phyloP scores from a whole-genome alignment of 2,888 invertebrate species.

The Anthoptus insignis region DNA sequence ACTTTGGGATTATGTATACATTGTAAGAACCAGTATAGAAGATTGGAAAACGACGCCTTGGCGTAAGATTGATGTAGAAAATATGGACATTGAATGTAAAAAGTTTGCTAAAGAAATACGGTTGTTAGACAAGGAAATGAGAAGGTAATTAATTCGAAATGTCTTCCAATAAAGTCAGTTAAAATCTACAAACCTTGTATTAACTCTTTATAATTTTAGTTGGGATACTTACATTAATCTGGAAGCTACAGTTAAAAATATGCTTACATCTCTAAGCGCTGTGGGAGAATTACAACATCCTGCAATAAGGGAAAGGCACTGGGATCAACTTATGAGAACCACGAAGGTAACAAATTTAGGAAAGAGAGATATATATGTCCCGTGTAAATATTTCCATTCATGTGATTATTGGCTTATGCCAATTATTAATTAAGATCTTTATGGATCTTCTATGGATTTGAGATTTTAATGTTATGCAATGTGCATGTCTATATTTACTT shows the following conservation, averaged over 20 bases:
- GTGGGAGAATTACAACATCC: conserved; percentile 98
- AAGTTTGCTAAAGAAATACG: conserved; percentile 98
- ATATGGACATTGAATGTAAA: conserved; percentile 99
- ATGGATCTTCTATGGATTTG: too few relatives aligned
- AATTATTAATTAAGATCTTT: too few relatives aligned
- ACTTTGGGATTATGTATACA: conserved; percentile 98
- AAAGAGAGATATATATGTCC: conserved; percentile 38
- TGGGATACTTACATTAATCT: conserved; percentile 97
- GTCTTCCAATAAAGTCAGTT: neutral
- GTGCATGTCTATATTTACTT: conserved; percentile 43
- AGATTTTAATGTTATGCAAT: conserved; percentile 55
- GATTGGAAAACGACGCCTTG: conserved; percentile 99
- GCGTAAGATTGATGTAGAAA: conserved; percentile 98
- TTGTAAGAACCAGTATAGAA: conserved; percentile 96
- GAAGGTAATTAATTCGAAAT: conserved; percentile 73
- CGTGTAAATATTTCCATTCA: conserved; percentile 49
- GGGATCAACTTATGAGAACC: conserved; percentile 98
- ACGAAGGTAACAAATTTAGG: conserved; percentile 91
- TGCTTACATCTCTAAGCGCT: conserved; percentile 97
- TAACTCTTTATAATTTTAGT: conserved; percentile 53
- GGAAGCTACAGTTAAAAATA: conserved; percentile 98
- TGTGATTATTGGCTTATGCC: too few relatives aligned
- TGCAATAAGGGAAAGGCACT: conserved; percentile 98
- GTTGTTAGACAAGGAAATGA: conserved; percentile 98
- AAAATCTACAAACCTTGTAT: neutral